Percentiles rank a stretch among this genome's conserved stretches.
Evolutionary conservation across 37 sponge, comb jelly and placozoan genomes (phyloP).

Genomic region (Ephydatia muelleri): DNA sequence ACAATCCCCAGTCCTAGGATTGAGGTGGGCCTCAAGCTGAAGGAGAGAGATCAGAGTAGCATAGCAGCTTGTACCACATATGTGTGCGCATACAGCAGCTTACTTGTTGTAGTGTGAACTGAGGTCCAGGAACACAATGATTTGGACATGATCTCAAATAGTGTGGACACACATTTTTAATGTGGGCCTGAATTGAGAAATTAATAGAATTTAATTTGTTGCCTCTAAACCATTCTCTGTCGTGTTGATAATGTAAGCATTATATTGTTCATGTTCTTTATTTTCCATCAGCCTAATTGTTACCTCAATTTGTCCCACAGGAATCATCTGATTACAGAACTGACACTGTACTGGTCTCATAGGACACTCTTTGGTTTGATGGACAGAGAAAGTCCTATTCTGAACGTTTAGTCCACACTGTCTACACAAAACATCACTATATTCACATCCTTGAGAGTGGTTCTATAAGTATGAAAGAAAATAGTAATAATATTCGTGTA

Average conservation of each 20-base stretch:
- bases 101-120: conserved; percentile 37
- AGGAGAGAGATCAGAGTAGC: background rate
- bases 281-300: too few relatives aligned
- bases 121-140: conserved; percentile 10
- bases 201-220: too few relatives aligned
- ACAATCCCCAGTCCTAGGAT: conserved; percentile 33
- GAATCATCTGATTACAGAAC: conserved; percentile 43
- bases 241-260: too few relatives aligned
- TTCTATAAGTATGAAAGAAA: background rate
- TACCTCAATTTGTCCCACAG: conserved; percentile 44
- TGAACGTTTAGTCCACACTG: conserved; percentile 53
- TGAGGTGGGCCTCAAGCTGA: conserved; percentile 47
- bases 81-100: background rate
- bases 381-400: background rate
- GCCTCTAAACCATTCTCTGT: too few relatives aligned
- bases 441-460: conserved; percentile 37
- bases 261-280: too few relatives aligned
- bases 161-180: conserved; percentile 41
- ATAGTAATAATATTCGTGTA: background rate
- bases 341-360: conserved; percentile 52
- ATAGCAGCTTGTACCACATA: background rate
- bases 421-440: conserved; percentile 38
- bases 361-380: conserved; percentile 41
- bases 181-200: conserved; percentile 52
- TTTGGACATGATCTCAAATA: conserved; percentile 38